Conservation (phyloP, 2,113 vertebrate genomes). For the Spermophilus dauricus region DNA sequence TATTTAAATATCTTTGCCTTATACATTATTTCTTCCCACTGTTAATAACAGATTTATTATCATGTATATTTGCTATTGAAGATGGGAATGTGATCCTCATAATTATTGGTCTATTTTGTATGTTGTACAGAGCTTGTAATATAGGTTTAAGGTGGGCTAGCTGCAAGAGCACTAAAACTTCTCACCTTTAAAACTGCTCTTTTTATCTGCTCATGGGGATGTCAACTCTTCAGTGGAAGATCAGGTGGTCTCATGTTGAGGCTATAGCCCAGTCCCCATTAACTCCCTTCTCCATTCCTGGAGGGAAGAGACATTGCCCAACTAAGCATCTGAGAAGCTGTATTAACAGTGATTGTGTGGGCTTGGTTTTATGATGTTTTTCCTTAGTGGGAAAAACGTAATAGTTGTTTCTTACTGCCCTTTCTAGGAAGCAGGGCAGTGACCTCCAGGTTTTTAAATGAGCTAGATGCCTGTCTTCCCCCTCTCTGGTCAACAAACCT, state of each 20-base stretch:
- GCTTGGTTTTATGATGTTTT: constrained; percentile 77
- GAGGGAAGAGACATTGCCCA: constrained; percentile 76
- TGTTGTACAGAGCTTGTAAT: constrained; percentile 91
- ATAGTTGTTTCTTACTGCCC: constrained; percentile 57
- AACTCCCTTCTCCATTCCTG: constrained; percentile 48
- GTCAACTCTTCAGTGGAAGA: constrained; percentile 67
- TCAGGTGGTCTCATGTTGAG: constrained; percentile 84
- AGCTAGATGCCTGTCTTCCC: not conserved
- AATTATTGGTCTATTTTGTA: constrained; percentile 92
- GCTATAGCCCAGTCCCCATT: constrained; percentile 73
- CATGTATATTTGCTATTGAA: constrained; percentile 88
- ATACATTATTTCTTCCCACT: constrained; percentile 82
- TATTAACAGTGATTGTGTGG: constrained; percentile 70
- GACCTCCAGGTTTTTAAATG: constrained; percentile 59
- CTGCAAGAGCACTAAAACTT: constrained; percentile 70
- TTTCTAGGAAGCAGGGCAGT: constrained; percentile 53
- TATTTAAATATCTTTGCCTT: constrained; percentile 90
- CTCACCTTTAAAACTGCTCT: constrained; percentile 75
- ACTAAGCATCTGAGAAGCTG: constrained; percentile 72
- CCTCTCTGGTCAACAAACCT: not conserved
- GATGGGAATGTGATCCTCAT: constrained; percentile 85
- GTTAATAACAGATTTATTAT: constrained; percentile 87
- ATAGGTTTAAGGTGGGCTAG: constrained; percentile 85
- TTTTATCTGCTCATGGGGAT: constrained; percentile 73
- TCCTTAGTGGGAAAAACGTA: constrained; percentile 52